phyloP scores from a whole-genome alignment of 2,113 vertebrate species.

The Nerophis lumbriciformis region DNA sequence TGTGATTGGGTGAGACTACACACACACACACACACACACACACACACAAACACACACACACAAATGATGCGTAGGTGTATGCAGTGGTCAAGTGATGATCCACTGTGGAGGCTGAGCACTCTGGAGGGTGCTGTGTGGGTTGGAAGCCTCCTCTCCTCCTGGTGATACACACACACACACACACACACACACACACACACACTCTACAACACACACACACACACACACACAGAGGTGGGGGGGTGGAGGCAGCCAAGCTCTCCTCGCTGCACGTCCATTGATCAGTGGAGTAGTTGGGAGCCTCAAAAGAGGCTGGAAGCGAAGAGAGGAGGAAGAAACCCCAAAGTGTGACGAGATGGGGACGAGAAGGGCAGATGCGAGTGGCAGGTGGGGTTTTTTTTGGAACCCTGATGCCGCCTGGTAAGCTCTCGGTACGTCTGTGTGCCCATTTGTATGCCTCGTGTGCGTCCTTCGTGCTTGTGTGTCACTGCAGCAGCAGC shows the following conservation, averaged over 20 bases:
- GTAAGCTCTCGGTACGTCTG: conserved; percentile 51
- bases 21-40: conserved; percentile 24
- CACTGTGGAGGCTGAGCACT: conserved; percentile 69
- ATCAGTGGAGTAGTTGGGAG: conserved; percentile 58
- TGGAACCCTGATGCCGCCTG: conserved; percentile 44
- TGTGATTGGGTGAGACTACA: conserved; percentile 1
- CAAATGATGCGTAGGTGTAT: conserved; percentile 63
- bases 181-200: conserved; percentile 29
- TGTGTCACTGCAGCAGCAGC: conserved; percentile 47
- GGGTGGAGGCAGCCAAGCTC: conserved; percentile 59
- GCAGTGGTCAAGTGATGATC: conserved; percentile 67
- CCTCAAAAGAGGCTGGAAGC: conserved; percentile 48
- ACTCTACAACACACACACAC: conserved; percentile 20
- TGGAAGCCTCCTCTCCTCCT: conserved; percentile 60
- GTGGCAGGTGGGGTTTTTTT: conserved; percentile 33
- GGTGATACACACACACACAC: conserved; percentile 33
- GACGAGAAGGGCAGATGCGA: conserved; percentile 16
- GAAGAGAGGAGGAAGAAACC: conserved; percentile 10
- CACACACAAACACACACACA: conserved; percentile 6
- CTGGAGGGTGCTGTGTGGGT: conserved; percentile 66
- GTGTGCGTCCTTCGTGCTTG: conserved; percentile 33
- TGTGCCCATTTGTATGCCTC: conserved; percentile 38
- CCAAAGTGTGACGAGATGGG: conserved; percentile 21
- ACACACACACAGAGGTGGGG: conserved; percentile 35
- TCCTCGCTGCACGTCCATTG: conserved; percentile 58